Evolutionary conservation across 2,888 invertebrate genomes (phyloP).

Genomic region (Gymnocheta viridis): DNA sequence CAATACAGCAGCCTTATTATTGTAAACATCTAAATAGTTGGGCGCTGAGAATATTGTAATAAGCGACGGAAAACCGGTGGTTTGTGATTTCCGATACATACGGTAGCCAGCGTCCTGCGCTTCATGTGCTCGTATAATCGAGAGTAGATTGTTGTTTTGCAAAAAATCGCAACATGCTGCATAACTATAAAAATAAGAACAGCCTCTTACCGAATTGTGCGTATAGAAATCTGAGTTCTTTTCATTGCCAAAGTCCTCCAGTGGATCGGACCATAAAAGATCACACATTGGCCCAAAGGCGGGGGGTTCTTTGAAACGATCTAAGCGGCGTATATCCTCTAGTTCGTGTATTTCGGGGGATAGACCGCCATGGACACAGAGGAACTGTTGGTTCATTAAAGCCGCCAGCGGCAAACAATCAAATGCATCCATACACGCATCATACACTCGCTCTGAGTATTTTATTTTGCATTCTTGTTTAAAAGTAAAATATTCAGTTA

Average conservation of each 20-base stretch:
- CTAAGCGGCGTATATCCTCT: constrained; percentile 98
- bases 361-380: constrained; percentile 99
- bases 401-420: constrained; percentile 99
- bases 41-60: constrained; percentile 99
- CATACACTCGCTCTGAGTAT: constrained; percentile 99
- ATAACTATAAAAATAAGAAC: constrained; percentile 99
- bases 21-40: constrained; percentile 99
- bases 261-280: constrained; percentile 99
- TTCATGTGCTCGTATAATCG: constrained; percentile 99
- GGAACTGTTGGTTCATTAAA: constrained; percentile 99
- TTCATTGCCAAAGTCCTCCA: constrained; percentile 99
- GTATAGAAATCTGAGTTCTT: constrained; percentile 99
- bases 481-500: constrained; percentile 99
- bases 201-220: constrained; percentile 99
- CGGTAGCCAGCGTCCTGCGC: constrained; percentile 99
- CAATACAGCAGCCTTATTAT: constrained; percentile 99
- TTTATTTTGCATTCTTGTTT: constrained; percentile 99
- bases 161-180: constrained; percentile 99
- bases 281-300: constrained; percentile 99
- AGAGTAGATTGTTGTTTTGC: constrained; percentile 99
- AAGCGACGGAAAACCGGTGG: constrained; percentile 99
- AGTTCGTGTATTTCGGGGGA: constrained; percentile 99
- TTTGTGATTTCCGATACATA: constrained; percentile 99
- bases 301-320: constrained; percentile 99
- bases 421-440: constrained; percentile 99